Evolutionary conservation across 2,888 invertebrate genomes (phyloP).

Genomic region (Diarsia dahlii): DNA sequence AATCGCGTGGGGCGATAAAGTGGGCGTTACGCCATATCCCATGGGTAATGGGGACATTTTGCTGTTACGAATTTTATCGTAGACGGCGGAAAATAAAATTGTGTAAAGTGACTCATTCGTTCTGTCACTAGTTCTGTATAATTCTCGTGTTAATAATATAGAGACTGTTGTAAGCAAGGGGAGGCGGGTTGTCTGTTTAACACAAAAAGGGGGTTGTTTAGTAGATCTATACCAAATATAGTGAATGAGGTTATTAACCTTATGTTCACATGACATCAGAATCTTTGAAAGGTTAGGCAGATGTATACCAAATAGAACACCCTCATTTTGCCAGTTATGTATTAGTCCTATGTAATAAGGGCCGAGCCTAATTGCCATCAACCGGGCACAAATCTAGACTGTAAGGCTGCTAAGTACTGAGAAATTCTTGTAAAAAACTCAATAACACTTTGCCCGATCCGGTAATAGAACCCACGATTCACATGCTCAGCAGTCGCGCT

Average conservation of each 20-base stretch:
- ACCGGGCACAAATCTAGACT: no score
- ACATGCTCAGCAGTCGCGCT: not conserved
- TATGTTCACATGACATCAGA: no score
- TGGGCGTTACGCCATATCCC: not conserved
- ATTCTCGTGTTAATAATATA: not conserved
- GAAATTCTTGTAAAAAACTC: not conserved
- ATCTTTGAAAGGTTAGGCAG: no score
- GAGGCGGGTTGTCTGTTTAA: not conserved
- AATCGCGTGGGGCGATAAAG: not conserved
- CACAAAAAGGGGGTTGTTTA: not conserved
- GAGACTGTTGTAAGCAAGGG: not conserved
- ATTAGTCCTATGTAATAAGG: no score
- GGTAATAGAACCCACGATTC: not conserved
- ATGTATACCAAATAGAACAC: no score
- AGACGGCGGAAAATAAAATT: not conserved
- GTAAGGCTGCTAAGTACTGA: no score
- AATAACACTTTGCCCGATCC: not conserved
- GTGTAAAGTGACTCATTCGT: not conserved
- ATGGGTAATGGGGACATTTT: not conserved
- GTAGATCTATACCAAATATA: no score
- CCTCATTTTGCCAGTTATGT: no score
- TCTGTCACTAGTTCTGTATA: not conserved
- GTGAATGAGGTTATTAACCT: no score
- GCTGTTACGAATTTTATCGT: slow-evolving; percentile 5
- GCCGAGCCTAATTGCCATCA: no score